These are phyloP conservation scores for Brachionus koreanus DNA, from an alignment of 1,140 invertebrate species.

Conservation along the genomic window DNA sequence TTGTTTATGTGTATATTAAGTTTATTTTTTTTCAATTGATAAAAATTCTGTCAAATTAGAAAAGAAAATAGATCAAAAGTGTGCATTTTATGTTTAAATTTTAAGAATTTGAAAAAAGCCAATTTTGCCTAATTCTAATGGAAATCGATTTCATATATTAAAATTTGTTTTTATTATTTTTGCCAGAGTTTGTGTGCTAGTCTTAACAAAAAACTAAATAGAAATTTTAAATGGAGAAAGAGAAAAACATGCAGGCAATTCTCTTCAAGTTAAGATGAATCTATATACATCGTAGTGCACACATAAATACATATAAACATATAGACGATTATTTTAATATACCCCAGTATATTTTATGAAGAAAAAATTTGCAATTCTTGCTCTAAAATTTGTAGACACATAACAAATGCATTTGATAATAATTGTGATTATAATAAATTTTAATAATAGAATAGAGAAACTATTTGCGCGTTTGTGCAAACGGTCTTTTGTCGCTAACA, in stretches of 20 bases:
- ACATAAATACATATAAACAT: constrained; percentile 10
- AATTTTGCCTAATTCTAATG: not conserved
- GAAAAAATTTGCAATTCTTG: constrained; percentile 8
- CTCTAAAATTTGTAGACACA: not conserved
- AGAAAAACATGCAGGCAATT: not conserved
- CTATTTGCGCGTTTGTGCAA: not conserved
- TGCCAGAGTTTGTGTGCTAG: not conserved
- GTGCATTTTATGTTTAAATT: not conserved
- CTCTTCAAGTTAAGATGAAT: not conserved
- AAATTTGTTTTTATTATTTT: constrained; percentile 2
- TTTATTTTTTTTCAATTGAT: constrained; percentile 6
- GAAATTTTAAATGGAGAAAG: not conserved
- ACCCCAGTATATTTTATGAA: constrained; percentile 7
- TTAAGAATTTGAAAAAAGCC: not conserved
- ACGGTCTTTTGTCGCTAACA: not conserved
- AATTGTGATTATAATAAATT: not conserved
- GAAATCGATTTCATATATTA: constrained; percentile 15
- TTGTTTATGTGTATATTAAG: constrained; percentile 21
- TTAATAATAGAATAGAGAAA: not conserved
- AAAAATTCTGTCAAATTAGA: constrained; percentile 30
- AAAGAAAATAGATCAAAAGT: not conserved
- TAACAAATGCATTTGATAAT: not conserved
- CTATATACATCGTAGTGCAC: not conserved
- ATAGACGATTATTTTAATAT: not conserved
- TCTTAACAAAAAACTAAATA: not conserved